A percentile compares a stretch with the other conserved stretches of the same genome.
Conservation (phyloP, 2,797 vertebrate species). For the Squalus acanthias region DNA sequence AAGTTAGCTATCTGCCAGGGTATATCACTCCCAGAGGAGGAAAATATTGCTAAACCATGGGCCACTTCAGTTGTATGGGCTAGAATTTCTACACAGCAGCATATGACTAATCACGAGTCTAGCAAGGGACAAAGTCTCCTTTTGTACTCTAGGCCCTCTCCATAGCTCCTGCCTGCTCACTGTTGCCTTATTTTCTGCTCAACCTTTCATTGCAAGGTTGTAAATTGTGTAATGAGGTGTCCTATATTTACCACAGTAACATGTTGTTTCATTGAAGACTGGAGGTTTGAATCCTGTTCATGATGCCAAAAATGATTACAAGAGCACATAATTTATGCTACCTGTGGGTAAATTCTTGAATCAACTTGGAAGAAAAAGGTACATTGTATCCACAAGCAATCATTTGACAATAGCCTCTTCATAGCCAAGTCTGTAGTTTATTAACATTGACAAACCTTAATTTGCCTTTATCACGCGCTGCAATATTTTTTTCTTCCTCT, state of each 20-base stretch:
- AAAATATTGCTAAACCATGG: neutral
- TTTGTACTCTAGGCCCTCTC: neutral
- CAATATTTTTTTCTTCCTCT: neutral
- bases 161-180: too few species aligned
- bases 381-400: neutral
- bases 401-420: neutral
- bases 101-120: neutral
- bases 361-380: neutral
- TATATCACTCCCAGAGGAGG: too few species aligned
- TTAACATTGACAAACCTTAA: neutral
- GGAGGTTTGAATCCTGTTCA: neutral
- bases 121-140: neutral
- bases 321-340: neutral
- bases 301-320: neutral
- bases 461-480: neutral
- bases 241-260: neutral
- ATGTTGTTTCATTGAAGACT: neutral
- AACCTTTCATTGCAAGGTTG: neutral
- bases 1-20: neutral
- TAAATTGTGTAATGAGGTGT: neutral
- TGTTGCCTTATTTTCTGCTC: neutral
- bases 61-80: neutral
- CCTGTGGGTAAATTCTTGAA: neutral
- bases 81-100: neutral
- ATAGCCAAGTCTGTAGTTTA: neutral